phyloP scores from a whole-genome alignment of 2,113 vertebrate species.

The Sakesphorus luctuosus region DNA sequence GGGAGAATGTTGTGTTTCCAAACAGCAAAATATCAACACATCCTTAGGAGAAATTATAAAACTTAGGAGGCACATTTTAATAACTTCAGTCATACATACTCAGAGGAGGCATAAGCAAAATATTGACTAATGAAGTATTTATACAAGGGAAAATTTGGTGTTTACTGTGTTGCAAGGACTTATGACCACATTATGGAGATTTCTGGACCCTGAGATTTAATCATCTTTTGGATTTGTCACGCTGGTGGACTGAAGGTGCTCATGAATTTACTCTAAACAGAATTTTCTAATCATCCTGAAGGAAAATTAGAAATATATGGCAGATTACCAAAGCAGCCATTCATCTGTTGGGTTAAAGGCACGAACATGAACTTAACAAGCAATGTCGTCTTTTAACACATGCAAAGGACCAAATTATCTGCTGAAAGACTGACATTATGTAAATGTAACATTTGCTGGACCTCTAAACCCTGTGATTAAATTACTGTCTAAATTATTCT shows the following conservation, averaged over 20 bases:
- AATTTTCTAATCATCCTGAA: conserved; percentile 33
- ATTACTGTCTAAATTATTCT: conserved; percentile 72
- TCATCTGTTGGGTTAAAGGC: conserved; percentile 48
- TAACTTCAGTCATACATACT: background rate
- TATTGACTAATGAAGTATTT: background rate
- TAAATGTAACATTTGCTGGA: conserved; percentile 74
- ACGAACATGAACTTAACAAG: conserved; percentile 65
- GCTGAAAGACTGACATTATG: conserved; percentile 72
- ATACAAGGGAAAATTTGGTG: background rate
- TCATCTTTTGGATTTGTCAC: conserved; percentile 22
- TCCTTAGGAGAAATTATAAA: background rate
- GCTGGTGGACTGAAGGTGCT: background rate
- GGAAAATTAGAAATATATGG: conserved; percentile 58
- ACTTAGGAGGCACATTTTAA: background rate
- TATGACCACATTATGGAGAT: background rate
- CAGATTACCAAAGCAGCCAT: conserved; percentile 48
- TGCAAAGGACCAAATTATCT: conserved; percentile 70
- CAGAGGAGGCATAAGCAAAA: background rate
- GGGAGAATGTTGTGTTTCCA: background rate
- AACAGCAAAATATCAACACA: background rate
- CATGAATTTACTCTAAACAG: conserved; percentile 37
- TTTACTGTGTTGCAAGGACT: background rate
- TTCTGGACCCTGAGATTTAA: background rate
- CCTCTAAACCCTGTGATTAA: conserved; percentile 73
- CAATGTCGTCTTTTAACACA: conserved; percentile 57